A percentile compares a stretch with the other conserved stretches of the same genome.
phyloP scores from a whole-genome alignment of 2,797 vertebrate species.

The Catamblyrhynchus diadema region DNA sequence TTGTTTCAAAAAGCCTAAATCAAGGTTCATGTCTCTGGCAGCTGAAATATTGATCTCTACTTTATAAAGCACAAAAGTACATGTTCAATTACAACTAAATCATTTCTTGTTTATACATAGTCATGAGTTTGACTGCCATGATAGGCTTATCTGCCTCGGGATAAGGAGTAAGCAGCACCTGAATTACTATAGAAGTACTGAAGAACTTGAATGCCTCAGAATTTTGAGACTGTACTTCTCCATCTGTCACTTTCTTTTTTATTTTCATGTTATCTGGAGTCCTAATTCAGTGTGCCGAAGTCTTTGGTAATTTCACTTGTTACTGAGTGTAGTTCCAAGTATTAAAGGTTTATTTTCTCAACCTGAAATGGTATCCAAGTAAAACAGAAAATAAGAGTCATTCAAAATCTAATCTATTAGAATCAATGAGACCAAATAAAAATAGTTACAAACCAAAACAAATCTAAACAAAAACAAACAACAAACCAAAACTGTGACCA shows the following conservation, averaged over 20 bases:
- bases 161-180: neutral
- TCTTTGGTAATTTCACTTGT: neutral
- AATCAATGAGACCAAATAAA: neutral
- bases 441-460: neutral
- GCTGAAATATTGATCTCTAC: neutral
- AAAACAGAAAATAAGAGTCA: neutral
- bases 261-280: neutral
- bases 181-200: neutral
- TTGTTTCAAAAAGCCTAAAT: neutral
- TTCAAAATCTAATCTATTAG: neutral
- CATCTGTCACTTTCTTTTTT: neutral
- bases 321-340: neutral
- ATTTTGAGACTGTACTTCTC: neutral
- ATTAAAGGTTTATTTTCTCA: neutral
- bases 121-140: neutral
- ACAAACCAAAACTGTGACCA: neutral
- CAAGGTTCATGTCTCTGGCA: neutral
- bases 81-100: neutral
- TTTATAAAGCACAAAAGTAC: neutral
- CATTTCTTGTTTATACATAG: neutral
- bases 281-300: neutral
- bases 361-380: neutral
- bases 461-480: neutral
- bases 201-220: neutral
- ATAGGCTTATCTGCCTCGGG: neutral